A percentile compares a stretch with the other conserved stretches of the same genome.
These are phyloP conservation scores for Rhynchotus rufescens DNA, from an alignment of 2,797 vertebrate genomes.

Conservation along the genomic window DNA sequence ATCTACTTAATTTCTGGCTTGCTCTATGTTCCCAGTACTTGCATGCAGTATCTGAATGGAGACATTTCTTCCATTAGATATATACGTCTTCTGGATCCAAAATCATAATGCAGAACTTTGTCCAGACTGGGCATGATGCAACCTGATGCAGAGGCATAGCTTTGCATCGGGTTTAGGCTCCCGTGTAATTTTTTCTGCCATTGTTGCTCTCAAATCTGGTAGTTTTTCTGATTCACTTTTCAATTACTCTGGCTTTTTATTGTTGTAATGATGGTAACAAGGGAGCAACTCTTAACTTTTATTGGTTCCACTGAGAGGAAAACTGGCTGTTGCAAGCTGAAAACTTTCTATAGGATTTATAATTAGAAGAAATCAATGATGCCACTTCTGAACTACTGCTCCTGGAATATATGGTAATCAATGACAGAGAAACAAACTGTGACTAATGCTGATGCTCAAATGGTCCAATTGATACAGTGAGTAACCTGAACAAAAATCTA, in stretches of 20 bases:
- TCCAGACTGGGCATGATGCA: neutral
- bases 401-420: neutral
- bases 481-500: neutral
- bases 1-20: neutral
- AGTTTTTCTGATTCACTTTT: constrained; percentile 40
- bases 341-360: constrained; percentile 52
- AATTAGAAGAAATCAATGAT: constrained; percentile 51
- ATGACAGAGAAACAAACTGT: neutral
- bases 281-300: constrained; percentile 46
- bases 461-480: neutral
- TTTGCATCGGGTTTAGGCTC: neutral
- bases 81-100: neutral
- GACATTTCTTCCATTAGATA: fast-evolving
- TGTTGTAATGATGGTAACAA: constrained; percentile 32
- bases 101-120: neutral
- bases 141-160: neutral
- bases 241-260: constrained; percentile 43
- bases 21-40: fast-evolving
- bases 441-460: neutral
- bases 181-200: neutral
- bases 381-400: neutral
- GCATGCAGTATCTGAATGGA: neutral
- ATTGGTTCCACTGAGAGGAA: constrained; percentile 18
- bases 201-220: neutral
- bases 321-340: neutral